These are phyloP conservation scores for Eucidaris tribuloides DNA, from an alignment of 35 echinoderm and acorn worm genomes.

Conservation along the genomic window DNA sequence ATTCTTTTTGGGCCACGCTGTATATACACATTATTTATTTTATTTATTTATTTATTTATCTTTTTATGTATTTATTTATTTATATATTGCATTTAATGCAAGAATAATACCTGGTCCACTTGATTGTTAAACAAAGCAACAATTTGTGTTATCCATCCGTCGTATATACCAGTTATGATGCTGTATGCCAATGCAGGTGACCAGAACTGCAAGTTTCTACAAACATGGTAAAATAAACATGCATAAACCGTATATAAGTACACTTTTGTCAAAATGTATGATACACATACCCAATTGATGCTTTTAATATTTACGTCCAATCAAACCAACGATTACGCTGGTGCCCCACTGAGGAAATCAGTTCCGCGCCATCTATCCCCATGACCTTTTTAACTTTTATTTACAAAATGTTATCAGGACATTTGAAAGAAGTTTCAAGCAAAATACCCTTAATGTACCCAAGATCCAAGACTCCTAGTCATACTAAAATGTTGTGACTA, in stretches of 20 bases:
- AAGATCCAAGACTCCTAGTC: too few relatives aligned
- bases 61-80: too few relatives aligned
- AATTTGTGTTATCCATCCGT: constrained; percentile 48
- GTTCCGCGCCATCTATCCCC: background rate
- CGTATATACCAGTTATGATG: constrained; percentile 29
- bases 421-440: too few relatives aligned
- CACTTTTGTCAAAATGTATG: too few relatives aligned
- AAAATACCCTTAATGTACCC: too few relatives aligned
- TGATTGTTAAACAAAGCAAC: constrained; percentile 33
- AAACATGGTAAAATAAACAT: background rate
- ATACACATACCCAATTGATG: too few relatives aligned
- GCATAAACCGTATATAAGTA: background rate
- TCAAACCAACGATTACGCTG: background rate
- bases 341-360: background rate
- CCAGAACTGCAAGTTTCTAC: constrained; percentile 29
- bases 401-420: too few relatives aligned
- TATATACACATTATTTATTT: too few relatives aligned
- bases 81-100: too few relatives aligned
- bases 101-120: constrained; percentile 5
- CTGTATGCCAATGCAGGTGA: constrained; percentile 44
- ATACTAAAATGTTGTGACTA: too few relatives aligned
- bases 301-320: background rate
- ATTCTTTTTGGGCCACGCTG: too few relatives aligned
- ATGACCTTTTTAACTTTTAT: background rate
- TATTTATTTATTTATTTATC: too few relatives aligned